Conservation (phyloP, 2,797 vertebrate species). For the Poeciliopsis gracilis region DNA sequence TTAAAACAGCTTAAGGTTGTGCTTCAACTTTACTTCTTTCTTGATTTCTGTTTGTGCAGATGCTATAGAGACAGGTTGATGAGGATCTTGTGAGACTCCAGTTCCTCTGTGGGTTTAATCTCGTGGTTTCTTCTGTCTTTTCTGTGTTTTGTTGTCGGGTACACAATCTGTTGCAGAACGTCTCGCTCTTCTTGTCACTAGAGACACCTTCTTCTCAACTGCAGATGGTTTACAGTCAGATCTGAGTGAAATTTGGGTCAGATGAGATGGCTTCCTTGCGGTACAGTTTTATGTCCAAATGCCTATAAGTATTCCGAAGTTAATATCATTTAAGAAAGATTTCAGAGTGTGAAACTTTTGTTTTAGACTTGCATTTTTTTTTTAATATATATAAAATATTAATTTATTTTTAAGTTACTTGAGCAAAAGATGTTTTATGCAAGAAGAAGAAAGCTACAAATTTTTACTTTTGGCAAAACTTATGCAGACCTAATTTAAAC, state of each 20-base stretch:
- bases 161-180: constrained; percentile 6
- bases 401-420: background rate
- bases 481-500: background rate
- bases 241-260: constrained; percentile 12
- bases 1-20: background rate
- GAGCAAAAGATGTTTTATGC: background rate
- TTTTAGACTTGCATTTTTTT: background rate
- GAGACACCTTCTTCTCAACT: constrained; percentile 5
- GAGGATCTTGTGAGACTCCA: constrained; percentile 1
- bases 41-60: background rate
- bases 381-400: background rate
- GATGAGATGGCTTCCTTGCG: constrained; percentile 2
- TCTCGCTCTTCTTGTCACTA: background rate
- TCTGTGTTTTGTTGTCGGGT: background rate
- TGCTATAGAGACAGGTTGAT: background rate
- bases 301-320: background rate
- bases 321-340: background rate
- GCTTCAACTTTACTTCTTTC: background rate
- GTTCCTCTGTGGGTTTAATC: background rate
- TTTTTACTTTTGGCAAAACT: background rate
- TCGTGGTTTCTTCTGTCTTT: background rate
- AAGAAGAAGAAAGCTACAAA: background rate
- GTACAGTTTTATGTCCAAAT: background rate
- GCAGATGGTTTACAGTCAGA: constrained; percentile 6
- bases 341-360: background rate